Conservation (phyloP, 2,888 invertebrate species). For the Trachelus stipa region DNA sequence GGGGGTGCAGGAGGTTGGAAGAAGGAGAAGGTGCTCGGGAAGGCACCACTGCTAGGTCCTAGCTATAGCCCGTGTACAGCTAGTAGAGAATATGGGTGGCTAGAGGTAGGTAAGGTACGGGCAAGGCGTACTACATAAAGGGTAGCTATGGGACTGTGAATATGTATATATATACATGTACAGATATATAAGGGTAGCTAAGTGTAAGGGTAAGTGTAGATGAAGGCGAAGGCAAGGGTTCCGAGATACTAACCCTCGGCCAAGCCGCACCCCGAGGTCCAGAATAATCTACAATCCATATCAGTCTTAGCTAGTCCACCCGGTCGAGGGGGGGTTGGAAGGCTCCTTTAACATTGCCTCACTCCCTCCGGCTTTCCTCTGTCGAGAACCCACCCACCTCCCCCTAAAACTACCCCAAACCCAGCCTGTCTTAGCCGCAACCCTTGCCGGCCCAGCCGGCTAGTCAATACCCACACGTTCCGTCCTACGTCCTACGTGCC, state of each 20-base stretch:
- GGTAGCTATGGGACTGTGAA: not conserved
- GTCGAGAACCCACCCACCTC: constrained; percentile 29
- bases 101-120: not conserved
- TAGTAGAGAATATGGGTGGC: not conserved
- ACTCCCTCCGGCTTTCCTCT: constrained; percentile 26
- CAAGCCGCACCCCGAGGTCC: constrained; percentile 65
- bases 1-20: constrained; percentile 40
- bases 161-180: not conserved
- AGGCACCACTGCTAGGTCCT: not conserved
- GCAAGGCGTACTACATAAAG: not conserved
- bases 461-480: constrained; percentile 64
- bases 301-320: constrained; percentile 64
- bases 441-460: constrained; percentile 61
- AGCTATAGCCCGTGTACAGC: not conserved
- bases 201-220: constrained; percentile 9
- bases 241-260: constrained; percentile 63
- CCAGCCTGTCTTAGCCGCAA: constrained; percentile 62
- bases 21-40: constrained; percentile 37
- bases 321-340: constrained; percentile 32
- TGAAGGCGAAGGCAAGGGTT: constrained; percentile 37
- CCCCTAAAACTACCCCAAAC: constrained; percentile 14
- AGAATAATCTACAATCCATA: constrained; percentile 68
- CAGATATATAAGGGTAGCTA: not conserved
- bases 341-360: constrained; percentile 53
- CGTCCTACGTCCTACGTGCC: constrained; percentile 49